A percentile compares a stretch with the other conserved stretches of the same genome.
Conservation (phyloP, 2,888 invertebrate genomes). For the Pimpla rufipes region DNA sequence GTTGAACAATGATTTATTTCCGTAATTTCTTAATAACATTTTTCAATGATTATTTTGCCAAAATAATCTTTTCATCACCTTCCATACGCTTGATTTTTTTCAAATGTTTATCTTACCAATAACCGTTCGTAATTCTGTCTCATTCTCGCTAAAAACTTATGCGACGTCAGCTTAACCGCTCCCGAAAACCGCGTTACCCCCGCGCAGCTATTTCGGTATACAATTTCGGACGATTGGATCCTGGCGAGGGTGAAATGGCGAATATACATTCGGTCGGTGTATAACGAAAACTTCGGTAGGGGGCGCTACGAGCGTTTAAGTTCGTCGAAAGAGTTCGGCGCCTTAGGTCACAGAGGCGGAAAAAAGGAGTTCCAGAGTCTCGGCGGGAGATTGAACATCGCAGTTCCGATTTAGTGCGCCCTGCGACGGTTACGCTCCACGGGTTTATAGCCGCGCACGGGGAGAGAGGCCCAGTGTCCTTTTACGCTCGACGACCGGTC, state of each 20-base stretch:
- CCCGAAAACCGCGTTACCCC: background rate
- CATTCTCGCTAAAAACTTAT: too few relatives aligned
- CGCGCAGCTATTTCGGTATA: constrained; percentile 22
- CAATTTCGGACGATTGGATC: constrained; percentile 19
- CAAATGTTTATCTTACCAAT: too few relatives aligned
- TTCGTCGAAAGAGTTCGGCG: constrained; percentile 21
- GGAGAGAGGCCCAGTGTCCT: constrained; percentile 11
- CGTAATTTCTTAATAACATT: too few relatives aligned
- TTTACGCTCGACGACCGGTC: constrained; percentile 20
- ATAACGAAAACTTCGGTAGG: constrained; percentile 28
- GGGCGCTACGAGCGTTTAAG: background rate
- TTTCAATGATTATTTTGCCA: too few relatives aligned
- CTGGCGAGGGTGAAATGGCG: constrained; percentile 14
- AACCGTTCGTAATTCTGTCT: too few relatives aligned
- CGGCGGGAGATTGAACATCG: constrained; percentile 44
- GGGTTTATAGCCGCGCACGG: constrained; percentile 1
- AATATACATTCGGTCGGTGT: constrained; percentile 8
- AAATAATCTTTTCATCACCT: too few relatives aligned
- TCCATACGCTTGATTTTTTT: too few relatives aligned
- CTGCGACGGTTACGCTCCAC: constrained; percentile 17
- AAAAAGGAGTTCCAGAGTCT: constrained; percentile 35
- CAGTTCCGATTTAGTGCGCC: constrained; percentile 18
- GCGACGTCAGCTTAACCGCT: constrained; percentile 2
- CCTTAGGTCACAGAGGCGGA: constrained; percentile 3
- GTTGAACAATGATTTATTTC: too few relatives aligned